Evolutionary conservation across 2,113 vertebrate genomes (phyloP), one percentile per base, ranked within the genome.

Genomic region (Amphilophus citrinellus): DNA sequence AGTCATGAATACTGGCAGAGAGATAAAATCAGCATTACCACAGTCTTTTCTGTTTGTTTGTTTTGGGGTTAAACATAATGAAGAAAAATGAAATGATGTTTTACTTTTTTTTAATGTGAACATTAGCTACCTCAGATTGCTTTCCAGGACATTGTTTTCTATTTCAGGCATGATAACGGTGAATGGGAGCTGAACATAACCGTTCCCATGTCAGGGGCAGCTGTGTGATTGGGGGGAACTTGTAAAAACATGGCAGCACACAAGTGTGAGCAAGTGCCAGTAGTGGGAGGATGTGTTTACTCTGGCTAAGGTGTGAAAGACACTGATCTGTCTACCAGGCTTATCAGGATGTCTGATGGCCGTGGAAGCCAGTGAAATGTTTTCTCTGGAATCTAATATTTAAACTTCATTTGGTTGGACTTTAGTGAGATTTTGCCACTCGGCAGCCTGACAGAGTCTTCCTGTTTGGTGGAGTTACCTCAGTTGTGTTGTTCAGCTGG

Each of bases 221-320:
- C 62, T 89, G 89, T 61, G 60, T 75, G 65, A 47, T 11, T 50
- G 10, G 58, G 63, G 77, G 78, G 76, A 50, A 11, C 83, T 86
- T 91, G 87, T 88, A 89, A 94, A 95, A 96, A 96, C 95, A 96
- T 73, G 82, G 83, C 85, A 88, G 93, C 86, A 90, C 76, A 88
- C 77, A 94, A 86, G 95, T 94, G 95, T 91, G 94, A 96, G 89
- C 80, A 84, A 85, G 91, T 89, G 91, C 90, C 87, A 82, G 87
- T 71, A 82, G 92, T 87, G 80, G 92, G 91, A 88, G 90, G 86
- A 86, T 77, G 82, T 91, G 89, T 96, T 95, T 95, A 93, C 91
- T 93, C 89, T 93, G 84, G 73, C 84, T 8, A 77, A 91, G 92
- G 94, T 95, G 95, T 95, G 94, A 96, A 93, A 87, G 76, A 84